A percentile compares a stretch with the other conserved stretches of the same genome.
Conservation (phyloP, 1,140 invertebrate genomes). For the Drosophila nigrodunni region DNA sequence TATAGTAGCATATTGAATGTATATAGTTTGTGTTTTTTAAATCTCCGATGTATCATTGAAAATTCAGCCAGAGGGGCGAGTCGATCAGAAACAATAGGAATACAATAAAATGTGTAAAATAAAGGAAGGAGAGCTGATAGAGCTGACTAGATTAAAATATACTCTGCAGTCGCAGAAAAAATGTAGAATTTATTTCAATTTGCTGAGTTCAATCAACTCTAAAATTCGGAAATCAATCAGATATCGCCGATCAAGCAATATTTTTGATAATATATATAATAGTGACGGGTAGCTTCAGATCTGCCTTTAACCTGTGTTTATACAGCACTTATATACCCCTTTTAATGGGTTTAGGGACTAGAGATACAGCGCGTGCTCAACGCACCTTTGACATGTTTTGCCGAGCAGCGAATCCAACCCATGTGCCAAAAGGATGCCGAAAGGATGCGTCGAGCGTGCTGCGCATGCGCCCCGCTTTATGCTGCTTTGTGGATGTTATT, state of each 20-base stretch:
- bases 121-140: too few species aligned
- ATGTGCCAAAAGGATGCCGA: slow-evolving; percentile 17
- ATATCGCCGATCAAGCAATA: too few species aligned
- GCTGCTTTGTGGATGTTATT: slow-evolving; percentile 51
- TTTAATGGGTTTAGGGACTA: neutral
- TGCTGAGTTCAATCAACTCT: too few species aligned
- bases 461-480: slow-evolving; percentile 59
- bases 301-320: too few species aligned
- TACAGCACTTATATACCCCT: too few species aligned
- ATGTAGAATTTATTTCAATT: too few species aligned
- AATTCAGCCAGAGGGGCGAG: slow-evolving; percentile 20
- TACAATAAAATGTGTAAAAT: slow-evolving; percentile 17
- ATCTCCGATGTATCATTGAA: neutral
- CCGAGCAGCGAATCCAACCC: neutral
- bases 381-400: slow-evolving; percentile 41
- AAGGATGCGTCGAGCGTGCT: slow-evolving; percentile 71
- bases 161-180: too few species aligned
- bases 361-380: slow-evolving; percentile 64
- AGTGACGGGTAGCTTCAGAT: too few species aligned
- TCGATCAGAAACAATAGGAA: slow-evolving; percentile 23
- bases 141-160: too few species aligned
- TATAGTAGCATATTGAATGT: neutral
- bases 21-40: slow-evolving; percentile 6
- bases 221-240: too few species aligned
- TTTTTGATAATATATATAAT: too few species aligned